phyloP scores from a whole-genome alignment of 1,140 invertebrate species.

The Drosophila nasuta region DNA sequence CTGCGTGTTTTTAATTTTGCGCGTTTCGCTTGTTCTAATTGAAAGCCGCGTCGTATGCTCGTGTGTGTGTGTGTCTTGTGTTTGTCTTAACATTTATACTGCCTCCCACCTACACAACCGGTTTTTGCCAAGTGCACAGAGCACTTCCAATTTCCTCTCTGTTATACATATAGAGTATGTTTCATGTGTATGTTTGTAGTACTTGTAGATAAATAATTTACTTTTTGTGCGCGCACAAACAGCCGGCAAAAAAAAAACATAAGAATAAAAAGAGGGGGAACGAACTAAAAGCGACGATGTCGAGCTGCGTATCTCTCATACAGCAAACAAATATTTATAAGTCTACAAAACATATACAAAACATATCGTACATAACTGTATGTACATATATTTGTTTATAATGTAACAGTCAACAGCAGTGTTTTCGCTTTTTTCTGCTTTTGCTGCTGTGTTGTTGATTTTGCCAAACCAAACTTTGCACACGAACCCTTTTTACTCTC shows the following conservation, averaged over 20 bases:
- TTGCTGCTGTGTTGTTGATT: conserved; percentile 66
- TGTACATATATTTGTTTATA: conserved; percentile 72
- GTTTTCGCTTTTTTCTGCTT: conserved; percentile 44
- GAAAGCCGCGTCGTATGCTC: conserved; percentile 68
- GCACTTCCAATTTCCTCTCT: conserved; percentile 65
- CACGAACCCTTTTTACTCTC: conserved; percentile 65
- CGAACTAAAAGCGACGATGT: conserved; percentile 62
- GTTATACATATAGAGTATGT: conserved; percentile 24
- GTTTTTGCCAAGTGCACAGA: conserved; percentile 25
- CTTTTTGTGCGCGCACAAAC: conserved; percentile 77
- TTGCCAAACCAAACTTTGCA: conserved; percentile 77
- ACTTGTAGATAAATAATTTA: conserved; percentile 83
- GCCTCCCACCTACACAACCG: background rate
- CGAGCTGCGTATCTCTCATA: conserved; percentile 68
- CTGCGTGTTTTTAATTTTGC: conserved; percentile 82
- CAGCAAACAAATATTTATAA: conserved; percentile 74
- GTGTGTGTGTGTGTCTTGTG: conserved; percentile 54
- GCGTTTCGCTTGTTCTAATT: conserved; percentile 81
- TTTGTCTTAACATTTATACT: conserved; percentile 79
- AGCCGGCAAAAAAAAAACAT: background rate
- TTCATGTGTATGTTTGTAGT: too few species aligned
- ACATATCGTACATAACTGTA: conserved; percentile 30
- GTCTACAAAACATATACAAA: conserved; percentile 38
- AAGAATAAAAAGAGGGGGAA: background rate
- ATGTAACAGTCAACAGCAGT: conserved; percentile 57